Evolutionary conservation across 1,140 invertebrate genomes (phyloP), one percentile per base, ranked within the genome.

Genomic region (Oryctes rhinoceros): DNA sequence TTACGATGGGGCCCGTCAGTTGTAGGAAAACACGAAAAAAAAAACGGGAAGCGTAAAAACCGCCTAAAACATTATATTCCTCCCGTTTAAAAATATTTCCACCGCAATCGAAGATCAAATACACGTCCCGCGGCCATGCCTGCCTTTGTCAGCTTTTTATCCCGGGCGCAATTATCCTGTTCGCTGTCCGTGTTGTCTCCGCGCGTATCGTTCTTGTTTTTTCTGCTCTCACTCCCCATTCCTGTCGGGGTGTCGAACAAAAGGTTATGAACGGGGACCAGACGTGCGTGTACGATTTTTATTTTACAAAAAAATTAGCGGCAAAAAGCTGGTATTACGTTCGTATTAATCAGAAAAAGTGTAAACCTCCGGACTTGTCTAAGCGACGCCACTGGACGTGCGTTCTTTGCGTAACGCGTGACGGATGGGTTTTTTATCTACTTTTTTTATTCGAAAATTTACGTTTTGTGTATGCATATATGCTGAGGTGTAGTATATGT

Each of bases 141-240:
- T 59, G 53, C 53, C 53, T 59, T 59, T 59, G 53, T 59, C 53
- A 59, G 53, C 53, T 59, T 59, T 59, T 59, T 59, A 59, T 59
- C n/a, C 53, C 9, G 53, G 15, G 0, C 53, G 53, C 53, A 59
- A 59, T 59, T 59, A 59, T 59, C n/a, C 53, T 53, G 49, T 53
- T 53, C 11, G 49, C n/a, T 53, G 11, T 53, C 7, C 49, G 49
- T 53, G 11, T 53, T 53, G 49, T n/a, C 53, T 59, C 53, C 15
- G 6, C 9, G 39, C 39, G 39, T 1, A 44, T 59, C 18, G 53
- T 59, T n/a, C 53, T 59, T 18, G 53, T 59, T 59, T 59, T 59
- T 59, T 59, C n/a, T 48, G 7, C 49, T 4, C 49, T 15, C 53
- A 3, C 5, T 59, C 15, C 15, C n/a, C 15, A 59, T n/a, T n/a